phyloP scores from a whole-genome alignment of 1,140 invertebrate genomes.

The Eulimnadia texana region DNA sequence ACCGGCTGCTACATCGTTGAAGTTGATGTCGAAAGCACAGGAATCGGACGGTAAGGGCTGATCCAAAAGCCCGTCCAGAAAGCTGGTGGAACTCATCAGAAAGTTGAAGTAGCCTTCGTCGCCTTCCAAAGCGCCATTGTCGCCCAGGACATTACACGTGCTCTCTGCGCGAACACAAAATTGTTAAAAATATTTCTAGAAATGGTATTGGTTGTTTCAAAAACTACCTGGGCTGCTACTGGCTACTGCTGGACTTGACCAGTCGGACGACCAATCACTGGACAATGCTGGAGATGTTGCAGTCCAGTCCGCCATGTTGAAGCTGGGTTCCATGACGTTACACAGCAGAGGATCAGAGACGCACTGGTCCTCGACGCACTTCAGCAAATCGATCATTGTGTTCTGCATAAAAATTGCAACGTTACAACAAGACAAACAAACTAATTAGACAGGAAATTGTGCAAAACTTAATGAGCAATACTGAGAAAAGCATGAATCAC shows the following conservation, averaged over 20 bases:
- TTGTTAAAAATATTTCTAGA: background rate
- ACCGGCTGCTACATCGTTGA: background rate
- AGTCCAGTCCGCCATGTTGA: background rate
- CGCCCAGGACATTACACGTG: background rate
- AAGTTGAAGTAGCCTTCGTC: background rate
- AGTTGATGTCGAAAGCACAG: background rate
- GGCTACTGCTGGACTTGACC: background rate
- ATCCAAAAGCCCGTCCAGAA: background rate
- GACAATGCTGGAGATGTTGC: background rate
- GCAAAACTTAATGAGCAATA: too few species aligned
- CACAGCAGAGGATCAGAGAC: background rate
- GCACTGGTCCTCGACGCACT: background rate
- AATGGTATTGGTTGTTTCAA: too few species aligned
- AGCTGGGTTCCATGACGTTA: background rate
- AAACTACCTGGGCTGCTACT: background rate
- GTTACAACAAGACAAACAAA: background rate
- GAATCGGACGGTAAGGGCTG: background rate
- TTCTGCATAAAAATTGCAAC: background rate
- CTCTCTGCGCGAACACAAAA: background rate
- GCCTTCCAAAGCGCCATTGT: background rate
- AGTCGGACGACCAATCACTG: background rate
- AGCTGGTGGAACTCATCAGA: background rate
- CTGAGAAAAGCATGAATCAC: too few species aligned
- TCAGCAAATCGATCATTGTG: background rate
- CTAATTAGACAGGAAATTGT: background rate